Base-by-base conservation (phyloP, 2,797 vertebrate genomes). In the Characodon lateralis region DNA sequence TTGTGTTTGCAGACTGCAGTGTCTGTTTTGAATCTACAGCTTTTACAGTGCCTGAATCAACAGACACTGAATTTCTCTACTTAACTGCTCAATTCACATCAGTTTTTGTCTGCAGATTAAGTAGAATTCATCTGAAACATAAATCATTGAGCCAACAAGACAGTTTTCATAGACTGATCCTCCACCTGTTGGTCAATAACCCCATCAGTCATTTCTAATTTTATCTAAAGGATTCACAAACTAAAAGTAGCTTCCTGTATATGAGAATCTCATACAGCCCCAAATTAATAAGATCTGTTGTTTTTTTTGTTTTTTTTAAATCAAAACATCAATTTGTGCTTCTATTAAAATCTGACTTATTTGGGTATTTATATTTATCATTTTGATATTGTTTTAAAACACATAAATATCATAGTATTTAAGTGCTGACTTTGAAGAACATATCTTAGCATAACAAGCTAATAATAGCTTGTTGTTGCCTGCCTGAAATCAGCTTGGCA, bases 21-120 rank as follows among this genome's bases (percentile, higher is more conserved):
- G 50, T 59, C 24, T 76, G 8, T 31, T 76, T 82, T 61, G 26
- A 48, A 59, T 28, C 56, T 41, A 7, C 28, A 72, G 51, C 8
- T 53, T 73, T 31, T 24, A 22, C 28, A 28, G 69, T 50, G 10
- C 50, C 78, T 43, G 22, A 83, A 46, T 39, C 46, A 71, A 71
- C 71, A 73, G 74, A 39, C 65, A 76, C 20, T 73, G 51, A 82
- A 58, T 81, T 58, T 39, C 22, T 16, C 50, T 0, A 1, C 51
- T 78, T 71, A 56, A 26, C 22, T 18, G n/a, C 74, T 20, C 31
- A 59, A 51, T 14, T 75, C 61, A 76, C 68, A 73, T 79, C 6
- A 26, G 56, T 58, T 35, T 51, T 50, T 59, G 46, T 79, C 75
- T 88, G 58, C 72, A 31, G 69, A 55, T 74, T 39, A n/a, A 20